These are phyloP conservation scores for Leptodirus hochenwartii DNA, from an alignment of 2,888 invertebrate species.

Conservation along the genomic window DNA sequence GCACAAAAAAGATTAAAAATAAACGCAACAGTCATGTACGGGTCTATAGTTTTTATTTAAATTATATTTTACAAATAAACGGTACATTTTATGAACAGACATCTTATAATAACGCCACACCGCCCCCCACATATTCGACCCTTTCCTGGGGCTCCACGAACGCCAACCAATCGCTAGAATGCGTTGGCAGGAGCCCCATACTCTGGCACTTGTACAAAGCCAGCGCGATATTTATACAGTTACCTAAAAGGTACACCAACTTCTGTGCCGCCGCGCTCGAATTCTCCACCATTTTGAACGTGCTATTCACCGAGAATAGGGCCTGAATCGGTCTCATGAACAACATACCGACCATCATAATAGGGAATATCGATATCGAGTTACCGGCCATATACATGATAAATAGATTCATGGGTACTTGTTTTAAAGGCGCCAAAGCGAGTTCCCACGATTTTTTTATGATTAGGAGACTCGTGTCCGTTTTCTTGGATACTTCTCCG, in stretches of 20 bases:
- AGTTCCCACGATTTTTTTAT: constrained; percentile 95
- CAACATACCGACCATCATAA: constrained; percentile 99
- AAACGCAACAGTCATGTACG: too few species aligned
- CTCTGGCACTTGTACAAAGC: constrained; percentile 96
- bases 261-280: constrained; percentile 81
- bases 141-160: constrained; percentile 83
- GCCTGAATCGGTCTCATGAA: constrained; percentile 93
- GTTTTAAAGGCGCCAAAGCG: constrained; percentile 85
- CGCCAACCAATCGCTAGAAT: constrained; percentile 95
- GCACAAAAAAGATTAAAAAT: constrained; percentile 35
- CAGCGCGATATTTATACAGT: constrained; percentile 75
- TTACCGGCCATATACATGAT: constrained; percentile 99
- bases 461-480: constrained; percentile 66
- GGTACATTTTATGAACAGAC: constrained; percentile 14
- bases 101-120: constrained; percentile 40
- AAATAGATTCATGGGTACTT: constrained; percentile 97
- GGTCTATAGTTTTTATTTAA: constrained; percentile 13
- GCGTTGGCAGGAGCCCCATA: constrained; percentile 92
- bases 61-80: too few species aligned
- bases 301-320: constrained; percentile 71
- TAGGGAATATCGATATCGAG: constrained; percentile 97
- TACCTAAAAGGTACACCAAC: constrained; percentile 83
- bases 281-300: constrained; percentile 90
- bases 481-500: constrained; percentile 63
- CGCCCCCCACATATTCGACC: constrained; percentile 74